These are phyloP conservation scores for Leucania comma DNA, from an alignment of 2,888 invertebrate species.

Conservation along the genomic window DNA sequence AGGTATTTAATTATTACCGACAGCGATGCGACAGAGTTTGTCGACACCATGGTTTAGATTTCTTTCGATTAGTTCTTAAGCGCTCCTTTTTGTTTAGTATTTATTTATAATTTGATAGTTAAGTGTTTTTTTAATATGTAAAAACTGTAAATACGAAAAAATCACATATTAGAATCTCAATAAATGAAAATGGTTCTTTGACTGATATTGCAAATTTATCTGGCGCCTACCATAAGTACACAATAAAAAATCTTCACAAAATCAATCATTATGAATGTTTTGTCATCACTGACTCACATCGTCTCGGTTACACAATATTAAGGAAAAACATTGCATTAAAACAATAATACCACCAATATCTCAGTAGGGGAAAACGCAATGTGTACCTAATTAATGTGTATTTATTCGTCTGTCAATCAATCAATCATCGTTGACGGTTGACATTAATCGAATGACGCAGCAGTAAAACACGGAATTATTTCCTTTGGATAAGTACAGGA, in stretches of 20 bases:
- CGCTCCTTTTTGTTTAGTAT: too few species aligned
- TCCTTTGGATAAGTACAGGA: slow-evolving; percentile 32
- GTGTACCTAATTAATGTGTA: slow-evolving; percentile 18
- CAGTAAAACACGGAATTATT: slow-evolving; percentile 29
- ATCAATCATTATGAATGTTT: slow-evolving; percentile 8
- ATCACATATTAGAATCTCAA: too few species aligned
- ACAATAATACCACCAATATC: slow-evolving; percentile 13
- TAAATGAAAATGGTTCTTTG: too few species aligned
- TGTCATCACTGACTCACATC: slow-evolving; percentile 1
- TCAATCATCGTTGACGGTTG: slow-evolving; percentile 38
- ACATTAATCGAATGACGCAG: slow-evolving; percentile 38
- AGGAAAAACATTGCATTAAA: slow-evolving; percentile 40
- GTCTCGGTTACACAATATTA: slow-evolving; percentile 5
- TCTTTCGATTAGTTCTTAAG: too few species aligned
- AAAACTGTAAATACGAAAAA: too few species aligned
- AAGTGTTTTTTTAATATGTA: too few species aligned
- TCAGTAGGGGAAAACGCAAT: slow-evolving; percentile 25
- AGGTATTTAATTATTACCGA: too few species aligned
- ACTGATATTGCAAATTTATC: too few species aligned
- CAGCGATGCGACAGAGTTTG: too few species aligned
- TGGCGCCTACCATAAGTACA: too few species aligned
- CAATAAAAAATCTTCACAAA: not conserved
- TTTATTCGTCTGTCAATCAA: slow-evolving; percentile 33
- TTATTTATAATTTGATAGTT: too few species aligned
- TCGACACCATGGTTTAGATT: too few species aligned